Evolutionary conservation across 2,888 invertebrate species (phyloP), one percentile per base, ranked within the genome.

Genomic region (Bugulina stolonifera): DNA sequence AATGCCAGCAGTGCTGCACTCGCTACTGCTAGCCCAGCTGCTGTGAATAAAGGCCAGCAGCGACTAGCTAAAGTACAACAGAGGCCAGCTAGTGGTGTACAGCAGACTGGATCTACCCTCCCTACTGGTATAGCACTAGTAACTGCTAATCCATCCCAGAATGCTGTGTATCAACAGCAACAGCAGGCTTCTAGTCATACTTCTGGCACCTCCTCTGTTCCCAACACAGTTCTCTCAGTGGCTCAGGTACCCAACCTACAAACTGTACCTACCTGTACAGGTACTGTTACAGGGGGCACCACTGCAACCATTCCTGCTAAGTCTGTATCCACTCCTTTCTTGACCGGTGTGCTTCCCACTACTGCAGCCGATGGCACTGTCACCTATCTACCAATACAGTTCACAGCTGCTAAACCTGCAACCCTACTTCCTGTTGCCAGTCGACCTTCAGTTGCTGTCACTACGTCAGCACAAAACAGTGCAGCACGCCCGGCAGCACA

Each of bases 301-400:
- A 5, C 57, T 57, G 23, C 23, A 14, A 14, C 57, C 23, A 57
- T 5, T 5, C 57, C 64, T 10, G 32, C 64, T 27, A 43, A 5
- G 5, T 43, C 43, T 43, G 43, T 18, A 5, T 18, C 43, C 43
- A 43, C 43, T 18, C n/a, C n/a, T n/a, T 29, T 64, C 32, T 29
- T 64, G 10, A 10, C 22, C n/a, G 64, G 64, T 14, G 32, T 64
- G 64, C 27, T 64, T 3, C 64, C 64, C 10, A 64, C 25, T n/a
- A 64, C 22, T 25, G 27, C 22, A 14, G 22, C 64, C 32, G 64
- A 64, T 32, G 64, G 64, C 32, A 64, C 64, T 14, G 64, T 64
- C 2, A 25, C 64, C 3, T 64, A 64, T n/a, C 10, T 64, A 27
- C 64, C 64, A 2, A 64, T 64, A 25, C 22, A 64, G 64, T 14